Evolutionary conservation across 2,888 invertebrate genomes (phyloP), one percentile per base, ranked within the genome.

Genomic region (Polymixis flavicincta): DNA sequence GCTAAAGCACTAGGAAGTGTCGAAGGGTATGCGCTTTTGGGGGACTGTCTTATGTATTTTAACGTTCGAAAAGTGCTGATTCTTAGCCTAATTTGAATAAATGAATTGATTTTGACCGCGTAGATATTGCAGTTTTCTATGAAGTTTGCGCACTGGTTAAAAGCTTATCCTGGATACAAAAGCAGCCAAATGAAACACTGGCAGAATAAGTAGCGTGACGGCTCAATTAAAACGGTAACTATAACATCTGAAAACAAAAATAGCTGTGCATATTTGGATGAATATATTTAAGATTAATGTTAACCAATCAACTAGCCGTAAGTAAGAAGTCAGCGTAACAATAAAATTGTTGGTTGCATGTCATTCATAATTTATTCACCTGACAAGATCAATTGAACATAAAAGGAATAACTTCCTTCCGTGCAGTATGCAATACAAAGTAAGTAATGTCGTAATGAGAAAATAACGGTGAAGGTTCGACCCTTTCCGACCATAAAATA

Each of bases 331-430:
- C n/a, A 54, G 28, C 14, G 54, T 45, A 54, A 71, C 37, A 52
- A 25, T 25, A n/a, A 19, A 32, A 45, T n/a, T 32, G 1, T 25
- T 50, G 25, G n/a, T 55, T 59, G 25, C 25, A 17, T 65, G 14
- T 19, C 52, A 57, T 59, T 19, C 37, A 60, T 63, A 68, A 78
- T 76, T 52, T 48, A 69, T 75, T 61, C 68, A 6, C 22, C 19
- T n/a, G 2, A 8, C 32, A 67, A 73, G 57, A 65, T 75, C 65
- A 60, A 45, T 63, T 66, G 11, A 28, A 78, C 63, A 60, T 37
- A 74, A 64, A 74, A 69, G 28, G n/a, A 42, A 59, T 77, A 25
- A 42, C 82, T 82, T 86, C 85, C 85, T 84, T 80, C 76, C 82
- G 63, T 60, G 13, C 54, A 52, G 17, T 71, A 63, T 57, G 48